Evolutionary conservation across 2,888 invertebrate species (phyloP).

Genomic region (Troilus luridus): DNA sequence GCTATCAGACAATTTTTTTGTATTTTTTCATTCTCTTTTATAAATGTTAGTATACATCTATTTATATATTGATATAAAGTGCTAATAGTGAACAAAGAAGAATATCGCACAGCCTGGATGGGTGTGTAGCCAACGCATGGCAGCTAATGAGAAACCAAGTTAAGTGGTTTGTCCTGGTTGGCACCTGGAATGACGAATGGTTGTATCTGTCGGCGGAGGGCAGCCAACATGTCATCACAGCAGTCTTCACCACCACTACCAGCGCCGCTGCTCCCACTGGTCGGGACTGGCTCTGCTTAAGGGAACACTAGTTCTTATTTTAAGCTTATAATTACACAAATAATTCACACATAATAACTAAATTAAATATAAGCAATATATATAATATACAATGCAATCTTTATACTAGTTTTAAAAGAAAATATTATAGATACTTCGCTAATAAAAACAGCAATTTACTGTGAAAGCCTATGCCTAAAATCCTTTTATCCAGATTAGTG

Average conservation of each 20-base stretch:
- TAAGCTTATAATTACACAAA: neutral
- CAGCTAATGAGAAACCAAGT: constrained; percentile 63
- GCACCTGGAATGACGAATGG: constrained; percentile 70
- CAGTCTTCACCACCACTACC: constrained; percentile 69
- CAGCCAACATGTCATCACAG: constrained; percentile 79
- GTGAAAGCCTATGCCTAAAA: neutral
- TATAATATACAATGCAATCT: neutral
- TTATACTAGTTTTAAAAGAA: neutral
- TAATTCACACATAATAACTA: neutral
- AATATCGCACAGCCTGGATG: constrained; percentile 50
- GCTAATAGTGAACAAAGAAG: constrained; percentile 42
- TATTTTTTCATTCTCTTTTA: constrained; percentile 41
- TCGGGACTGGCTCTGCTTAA: neutral
- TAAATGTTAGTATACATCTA: constrained; percentile 21
- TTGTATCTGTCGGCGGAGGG: constrained; percentile 79
- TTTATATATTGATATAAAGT: constrained; percentile 39
- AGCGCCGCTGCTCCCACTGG: constrained; percentile 61
- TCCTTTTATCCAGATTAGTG: neutral
- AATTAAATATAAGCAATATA: neutral
- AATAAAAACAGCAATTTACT: neutral
- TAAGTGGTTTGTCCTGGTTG: constrained; percentile 65
- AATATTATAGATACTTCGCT: neutral
- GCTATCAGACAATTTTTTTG: constrained; percentile 39
- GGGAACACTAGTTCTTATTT: constrained; percentile 57
- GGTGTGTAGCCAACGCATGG: neutral